Evolutionary conservation across 2,113 vertebrate genomes (phyloP).

Genomic region (Hippocampus comes): DNA sequence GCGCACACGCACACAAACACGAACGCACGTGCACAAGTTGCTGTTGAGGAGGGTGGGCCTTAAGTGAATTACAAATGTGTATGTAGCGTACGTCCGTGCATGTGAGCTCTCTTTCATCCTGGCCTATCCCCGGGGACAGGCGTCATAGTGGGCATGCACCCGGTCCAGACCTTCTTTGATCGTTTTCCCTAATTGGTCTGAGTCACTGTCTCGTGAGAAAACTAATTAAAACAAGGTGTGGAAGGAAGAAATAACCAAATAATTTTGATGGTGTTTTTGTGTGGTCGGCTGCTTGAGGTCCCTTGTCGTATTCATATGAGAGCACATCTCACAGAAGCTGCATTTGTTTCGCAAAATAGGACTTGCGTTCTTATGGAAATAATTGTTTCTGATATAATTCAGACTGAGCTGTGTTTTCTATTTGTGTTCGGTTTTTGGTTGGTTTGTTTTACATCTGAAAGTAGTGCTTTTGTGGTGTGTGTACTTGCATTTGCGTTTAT

Average conservation of each 20-base stretch:
- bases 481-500: not conserved
- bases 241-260: conserved; percentile 61
- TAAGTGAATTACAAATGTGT: conserved; percentile 22
- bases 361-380: conserved; percentile 3
- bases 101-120: conserved; percentile 65
- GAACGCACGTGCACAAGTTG: not conserved
- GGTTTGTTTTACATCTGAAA: not conserved
- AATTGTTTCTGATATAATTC: not conserved
- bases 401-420: not conserved
- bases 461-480: not conserved
- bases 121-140: conserved; percentile 45
- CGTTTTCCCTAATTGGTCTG: conserved; percentile 69
- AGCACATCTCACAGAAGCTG: conserved; percentile 15
- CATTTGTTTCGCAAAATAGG: conserved; percentile 49
- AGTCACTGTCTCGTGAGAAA: conserved; percentile 63
- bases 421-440: not conserved
- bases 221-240: conserved; percentile 75
- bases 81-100: conserved; percentile 5
- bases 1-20: conserved; percentile 3
- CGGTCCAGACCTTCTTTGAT: conserved; percentile 69
- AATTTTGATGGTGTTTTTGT: conserved; percentile 36
- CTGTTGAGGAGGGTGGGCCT: conserved; percentile 5
- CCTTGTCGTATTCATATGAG: conserved; percentile 13
- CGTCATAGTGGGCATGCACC: conserved; percentile 64
- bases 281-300: not conserved